Conservation (phyloP, 2,113 vertebrate species). For the Calcarius ornatus region DNA sequence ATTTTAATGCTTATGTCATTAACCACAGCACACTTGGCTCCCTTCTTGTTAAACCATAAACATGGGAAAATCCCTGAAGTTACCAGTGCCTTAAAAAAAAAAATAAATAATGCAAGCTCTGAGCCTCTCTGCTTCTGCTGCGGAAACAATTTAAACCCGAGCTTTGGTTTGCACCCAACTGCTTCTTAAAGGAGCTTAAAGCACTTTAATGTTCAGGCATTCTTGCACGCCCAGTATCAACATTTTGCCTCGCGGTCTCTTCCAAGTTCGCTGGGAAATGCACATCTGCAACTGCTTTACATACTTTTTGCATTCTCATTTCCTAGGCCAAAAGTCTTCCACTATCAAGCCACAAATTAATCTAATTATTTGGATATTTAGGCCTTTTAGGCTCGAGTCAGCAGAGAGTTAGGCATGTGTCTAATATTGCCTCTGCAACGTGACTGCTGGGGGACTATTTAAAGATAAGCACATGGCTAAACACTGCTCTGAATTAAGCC, state of each 20-base stretch:
- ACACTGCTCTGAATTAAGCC: not conserved
- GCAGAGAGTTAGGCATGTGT: conserved; percentile 8
- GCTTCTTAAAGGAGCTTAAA: conserved; percentile 14
- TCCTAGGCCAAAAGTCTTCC: conserved; percentile 34
- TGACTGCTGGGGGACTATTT: not conserved
- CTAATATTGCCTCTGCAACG: not conserved
- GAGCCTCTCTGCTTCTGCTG: conserved; percentile 4
- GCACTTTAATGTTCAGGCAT: not conserved
- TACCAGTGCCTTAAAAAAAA: not conserved
- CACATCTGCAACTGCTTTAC: conserved; percentile 37
- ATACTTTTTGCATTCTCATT: conserved; percentile 5
- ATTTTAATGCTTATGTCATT: not conserved
- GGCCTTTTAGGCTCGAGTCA: not conserved
- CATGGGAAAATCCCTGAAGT: conserved; percentile 23
- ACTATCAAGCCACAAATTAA: conserved; percentile 37
- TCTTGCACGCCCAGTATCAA: not conserved
- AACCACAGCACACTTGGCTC: not conserved
- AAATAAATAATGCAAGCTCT: not conserved
- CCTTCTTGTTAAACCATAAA: not conserved
- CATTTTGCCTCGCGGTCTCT: not conserved
- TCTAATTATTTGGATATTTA: conserved; percentile 46
- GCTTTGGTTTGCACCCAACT: conserved; percentile 23
- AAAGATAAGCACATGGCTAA: conserved; percentile 18
- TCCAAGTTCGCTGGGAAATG: not conserved
- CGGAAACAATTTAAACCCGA: not conserved